Conservation (phyloP, 1,140 invertebrate species). For the Lepidotrigona ventralis region DNA sequence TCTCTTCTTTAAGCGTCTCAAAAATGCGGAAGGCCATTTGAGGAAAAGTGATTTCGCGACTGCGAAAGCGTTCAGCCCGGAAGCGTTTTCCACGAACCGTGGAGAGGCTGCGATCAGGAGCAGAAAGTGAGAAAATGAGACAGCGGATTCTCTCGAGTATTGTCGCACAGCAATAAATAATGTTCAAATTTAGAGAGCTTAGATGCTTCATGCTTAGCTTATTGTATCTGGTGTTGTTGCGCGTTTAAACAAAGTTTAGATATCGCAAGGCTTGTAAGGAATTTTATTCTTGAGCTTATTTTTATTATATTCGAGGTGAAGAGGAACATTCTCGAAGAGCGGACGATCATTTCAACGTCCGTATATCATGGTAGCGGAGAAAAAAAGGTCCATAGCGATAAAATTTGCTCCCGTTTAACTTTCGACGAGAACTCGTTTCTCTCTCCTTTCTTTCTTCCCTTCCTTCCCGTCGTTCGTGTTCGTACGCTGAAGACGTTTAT, state of each 20-base stretch:
- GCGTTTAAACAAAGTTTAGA: conserved; percentile 18
- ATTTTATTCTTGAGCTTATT: too few species aligned
- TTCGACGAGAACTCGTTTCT: not conserved
- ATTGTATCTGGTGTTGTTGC: too few species aligned
- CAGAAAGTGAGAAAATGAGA: conserved; percentile 40
- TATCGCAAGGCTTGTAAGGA: too few species aligned
- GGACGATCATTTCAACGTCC: conserved; percentile 65
- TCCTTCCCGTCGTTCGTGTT: not conserved
- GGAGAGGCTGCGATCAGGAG: conserved; percentile 34
- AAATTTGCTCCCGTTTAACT: conserved; percentile 29
- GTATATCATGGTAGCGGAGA: conserved; percentile 50
- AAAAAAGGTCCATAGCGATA: conserved; percentile 19
- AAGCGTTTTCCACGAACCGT: conserved; percentile 19
- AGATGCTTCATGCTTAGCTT: too few species aligned
- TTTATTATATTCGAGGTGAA: too few species aligned
- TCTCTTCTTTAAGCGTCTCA: not conserved
- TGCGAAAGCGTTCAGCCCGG: not conserved
- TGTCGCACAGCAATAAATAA: too few species aligned
- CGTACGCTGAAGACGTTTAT: not conserved
- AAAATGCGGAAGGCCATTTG: not conserved
- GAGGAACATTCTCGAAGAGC: not conserved
- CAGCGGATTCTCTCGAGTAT: not conserved
- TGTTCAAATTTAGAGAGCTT: too few species aligned
- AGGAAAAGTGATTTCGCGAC: not conserved
- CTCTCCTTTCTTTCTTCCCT: not conserved